Conservation (phyloP, 1,140 invertebrate genomes). For the Drosophila littoralis region DNA sequence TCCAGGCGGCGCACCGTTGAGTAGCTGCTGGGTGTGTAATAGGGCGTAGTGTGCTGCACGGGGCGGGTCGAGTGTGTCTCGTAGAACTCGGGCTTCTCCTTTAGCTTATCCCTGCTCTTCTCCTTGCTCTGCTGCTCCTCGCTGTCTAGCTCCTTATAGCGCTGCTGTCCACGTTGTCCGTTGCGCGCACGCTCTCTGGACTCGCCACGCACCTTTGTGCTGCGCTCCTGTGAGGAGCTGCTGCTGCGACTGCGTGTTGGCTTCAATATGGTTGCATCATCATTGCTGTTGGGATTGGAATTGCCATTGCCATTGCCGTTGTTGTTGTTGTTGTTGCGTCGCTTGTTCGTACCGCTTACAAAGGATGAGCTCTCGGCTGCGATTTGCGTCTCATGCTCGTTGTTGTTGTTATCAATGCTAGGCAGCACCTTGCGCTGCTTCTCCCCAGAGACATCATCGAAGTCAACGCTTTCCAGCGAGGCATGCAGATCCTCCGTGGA, state of each 20-base stretch:
- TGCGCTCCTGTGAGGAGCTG: constrained; percentile 53
- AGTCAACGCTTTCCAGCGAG: constrained; percentile 74
- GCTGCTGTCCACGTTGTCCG: constrained; percentile 73
- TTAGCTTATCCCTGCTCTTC: constrained; percentile 38
- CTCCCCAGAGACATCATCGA: constrained; percentile 79
- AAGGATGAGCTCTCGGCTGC: constrained; percentile 91
- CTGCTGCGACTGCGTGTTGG: constrained; percentile 35
- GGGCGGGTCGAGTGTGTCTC: constrained; percentile 60
- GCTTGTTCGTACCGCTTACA: constrained; percentile 85
- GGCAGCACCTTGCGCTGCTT: constrained; percentile 75
- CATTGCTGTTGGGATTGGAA: constrained; percentile 34
- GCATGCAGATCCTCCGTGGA: constrained; percentile 75
- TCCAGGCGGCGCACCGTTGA: constrained; percentile 70
- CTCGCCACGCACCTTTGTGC: constrained; percentile 25
- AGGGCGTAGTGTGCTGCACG: constrained; percentile 62
- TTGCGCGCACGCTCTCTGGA: constrained; percentile 63
- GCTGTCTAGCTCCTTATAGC: constrained; percentile 61
- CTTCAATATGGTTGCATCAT: constrained; percentile 53
- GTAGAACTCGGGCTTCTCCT: constrained; percentile 62
- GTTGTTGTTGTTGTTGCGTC: constrained; percentile 62
- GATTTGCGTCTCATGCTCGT: constrained; percentile 88
- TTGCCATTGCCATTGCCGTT: constrained; percentile 29
- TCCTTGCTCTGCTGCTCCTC: constrained; percentile 68
- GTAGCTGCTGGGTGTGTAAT: constrained; percentile 53
- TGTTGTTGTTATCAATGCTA: constrained; percentile 74